Evolutionary conservation across 2,113 vertebrate genomes (phyloP), one percentile per base, ranked within the genome.

Genomic region (Rhinichthys klamathensis): DNA sequence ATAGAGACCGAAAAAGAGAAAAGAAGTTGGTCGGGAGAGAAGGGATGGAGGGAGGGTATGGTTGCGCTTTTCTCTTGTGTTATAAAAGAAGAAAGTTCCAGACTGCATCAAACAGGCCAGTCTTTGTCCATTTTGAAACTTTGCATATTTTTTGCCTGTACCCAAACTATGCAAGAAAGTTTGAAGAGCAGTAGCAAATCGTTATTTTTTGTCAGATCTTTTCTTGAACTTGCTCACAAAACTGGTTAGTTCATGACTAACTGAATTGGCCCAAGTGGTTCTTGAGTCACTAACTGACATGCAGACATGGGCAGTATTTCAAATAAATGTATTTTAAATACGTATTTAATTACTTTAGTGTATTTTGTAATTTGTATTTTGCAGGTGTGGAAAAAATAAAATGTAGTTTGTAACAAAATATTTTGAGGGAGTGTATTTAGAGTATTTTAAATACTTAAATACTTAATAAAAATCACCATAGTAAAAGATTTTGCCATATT

Each of bases 11-110:
- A 74, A 7, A 16, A 56, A 58, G 35, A 54, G 25, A 46, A 27
- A 46, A 25, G n/a, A 75, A 56, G 44, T 51, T 75, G 44, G 72
- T 49, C 27, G 23, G 25, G 72, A 6, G 15, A 49, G 44, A 25
- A 49, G 44, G 44, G 1, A 25, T 4, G 46, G 25, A 69, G 77
- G 30, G 38, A 25, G 38, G 56, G 9, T 21, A n/a, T 46, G 73
- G 80, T 44, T 83, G 73, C 6, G 21, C 21, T 38, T 9, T 32
- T 41, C 21, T 1, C 54, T 79, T 38, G 1, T 76, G 80, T 84
- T 83, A 38, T 76, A 65, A 76, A 80, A 61, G 84, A 80, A 69
- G 70, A 82, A 76, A 86, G 77, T 88, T 82, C 75, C 61, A 49
- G 84, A 80, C 51, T 67, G 76, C 69, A 76, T 84, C 81, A 88